phyloP scores from a whole-genome alignment of 2,888 invertebrate species.

The Athalia cordata region DNA sequence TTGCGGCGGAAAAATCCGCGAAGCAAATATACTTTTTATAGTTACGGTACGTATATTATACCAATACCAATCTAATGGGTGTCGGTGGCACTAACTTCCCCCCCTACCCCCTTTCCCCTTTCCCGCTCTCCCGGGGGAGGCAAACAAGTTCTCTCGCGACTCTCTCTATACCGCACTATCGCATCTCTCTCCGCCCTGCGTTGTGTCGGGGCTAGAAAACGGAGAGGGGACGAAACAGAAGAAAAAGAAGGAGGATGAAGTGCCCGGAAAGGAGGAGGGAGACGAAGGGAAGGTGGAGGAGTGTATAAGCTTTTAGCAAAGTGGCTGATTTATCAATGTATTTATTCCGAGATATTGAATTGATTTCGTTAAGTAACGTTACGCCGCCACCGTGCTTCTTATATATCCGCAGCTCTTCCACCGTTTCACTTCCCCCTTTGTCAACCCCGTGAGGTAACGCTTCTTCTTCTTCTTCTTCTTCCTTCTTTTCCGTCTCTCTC shows the following conservation, averaged over 20 bases:
- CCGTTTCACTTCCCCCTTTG: slow-evolving; percentile 24
- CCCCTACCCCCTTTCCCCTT: too few relatives aligned
- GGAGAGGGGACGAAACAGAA: not conserved
- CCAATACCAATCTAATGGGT: not conserved
- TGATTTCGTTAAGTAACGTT: slow-evolving; percentile 71
- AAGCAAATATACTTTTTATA: slow-evolving; percentile 66
- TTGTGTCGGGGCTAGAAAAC: not conserved
- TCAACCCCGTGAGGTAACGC: too few relatives aligned
- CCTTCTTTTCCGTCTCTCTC: too few relatives aligned
- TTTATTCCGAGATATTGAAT: slow-evolving; percentile 73
- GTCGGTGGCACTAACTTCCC: slow-evolving; percentile 43
- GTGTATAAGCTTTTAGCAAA: slow-evolving; percentile 72
- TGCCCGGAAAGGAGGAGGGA: slow-evolving; percentile 1
- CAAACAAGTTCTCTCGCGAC: slow-evolving; percentile 62
- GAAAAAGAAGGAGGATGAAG: not conserved
- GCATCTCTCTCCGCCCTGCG: slow-evolving; percentile 26
- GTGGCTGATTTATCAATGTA: slow-evolving; percentile 74
- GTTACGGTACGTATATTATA: slow-evolving; percentile 48
- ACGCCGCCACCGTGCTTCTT: slow-evolving; percentile 14
- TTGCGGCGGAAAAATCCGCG: slow-evolving; percentile 56
- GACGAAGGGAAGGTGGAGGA: too few relatives aligned
- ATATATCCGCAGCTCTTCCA: slow-evolving; percentile 26
- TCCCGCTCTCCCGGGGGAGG: slow-evolving; percentile 62
- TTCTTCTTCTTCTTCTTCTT: too few relatives aligned
- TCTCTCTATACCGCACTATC: slow-evolving; percentile 10